Conservation (phyloP, 2,113 vertebrate species). For the Gymnocephalus cernua region DNA sequence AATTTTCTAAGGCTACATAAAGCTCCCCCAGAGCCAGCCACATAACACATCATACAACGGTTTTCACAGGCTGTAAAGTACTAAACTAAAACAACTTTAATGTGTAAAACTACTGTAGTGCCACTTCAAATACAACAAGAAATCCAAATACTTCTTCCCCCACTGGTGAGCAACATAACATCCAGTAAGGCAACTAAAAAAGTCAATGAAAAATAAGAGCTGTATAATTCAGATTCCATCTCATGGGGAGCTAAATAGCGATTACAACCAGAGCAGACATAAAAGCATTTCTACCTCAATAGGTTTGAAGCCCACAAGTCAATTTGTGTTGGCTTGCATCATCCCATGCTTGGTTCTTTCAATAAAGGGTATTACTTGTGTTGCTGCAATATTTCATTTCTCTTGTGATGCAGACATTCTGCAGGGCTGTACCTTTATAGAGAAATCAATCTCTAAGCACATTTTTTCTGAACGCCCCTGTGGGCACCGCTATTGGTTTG, state of each 20-base stretch:
- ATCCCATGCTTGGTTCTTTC: conserved; percentile 48
- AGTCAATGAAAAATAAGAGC: conserved; percentile 35
- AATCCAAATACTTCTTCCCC: not conserved
- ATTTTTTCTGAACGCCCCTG: conserved; percentile 39
- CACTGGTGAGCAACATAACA: not conserved
- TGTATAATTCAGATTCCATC: conserved; percentile 32
- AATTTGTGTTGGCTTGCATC: conserved; percentile 53
- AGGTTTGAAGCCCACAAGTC: conserved; percentile 44
- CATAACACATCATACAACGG: not conserved
- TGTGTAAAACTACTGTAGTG: not conserved
- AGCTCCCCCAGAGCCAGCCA: not conserved
- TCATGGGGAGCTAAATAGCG: conserved; percentile 21
- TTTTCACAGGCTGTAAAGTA: not conserved
- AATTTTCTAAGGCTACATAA: not conserved
- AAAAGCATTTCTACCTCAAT: conserved; percentile 14
- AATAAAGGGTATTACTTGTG: conserved; percentile 56
- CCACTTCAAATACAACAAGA: conserved; percentile 6
- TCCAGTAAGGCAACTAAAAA: conserved; percentile 18
- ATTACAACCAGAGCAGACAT: conserved; percentile 27
- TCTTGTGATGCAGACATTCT: conserved; percentile 49
- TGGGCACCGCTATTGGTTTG: conserved; percentile 54
- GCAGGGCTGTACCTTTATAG: conserved; percentile 48
- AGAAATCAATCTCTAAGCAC: conserved; percentile 74
- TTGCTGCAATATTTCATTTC: conserved; percentile 65
- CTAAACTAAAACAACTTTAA: conserved; percentile 19